phyloP scores from a whole-genome alignment of 2,888 invertebrate species.

The Tetheella fluctuosa region DNA sequence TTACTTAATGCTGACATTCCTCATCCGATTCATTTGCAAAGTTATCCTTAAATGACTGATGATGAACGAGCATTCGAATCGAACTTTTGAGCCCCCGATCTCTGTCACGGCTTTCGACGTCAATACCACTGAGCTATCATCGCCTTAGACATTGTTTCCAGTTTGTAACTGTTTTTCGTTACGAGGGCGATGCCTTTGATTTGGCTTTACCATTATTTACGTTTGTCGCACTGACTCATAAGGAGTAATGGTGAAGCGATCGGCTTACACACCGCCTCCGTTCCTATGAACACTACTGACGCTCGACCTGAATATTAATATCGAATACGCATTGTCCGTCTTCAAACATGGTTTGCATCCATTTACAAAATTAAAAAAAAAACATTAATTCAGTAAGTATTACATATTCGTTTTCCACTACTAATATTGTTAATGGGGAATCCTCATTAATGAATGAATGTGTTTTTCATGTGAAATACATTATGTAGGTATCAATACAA shows the following conservation, averaged over 20 bases:
- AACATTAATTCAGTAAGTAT: not conserved
- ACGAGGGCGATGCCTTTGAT: constrained; percentile 37
- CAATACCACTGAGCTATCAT: too few species aligned
- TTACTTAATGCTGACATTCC: too few species aligned
- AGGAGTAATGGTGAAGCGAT: constrained; percentile 53
- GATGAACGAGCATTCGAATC: too few species aligned
- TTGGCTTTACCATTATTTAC: constrained; percentile 26
- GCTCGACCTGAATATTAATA: constrained; percentile 66
- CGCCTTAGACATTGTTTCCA: not conserved
- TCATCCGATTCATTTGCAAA: too few species aligned
- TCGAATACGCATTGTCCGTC: constrained; percentile 29
- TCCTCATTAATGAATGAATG: not conserved
- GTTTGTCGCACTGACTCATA: constrained; percentile 44
- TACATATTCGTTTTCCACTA: not conserved
- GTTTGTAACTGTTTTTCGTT: constrained; percentile 15
- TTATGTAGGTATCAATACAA: not conserved
- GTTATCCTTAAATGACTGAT: too few species aligned
- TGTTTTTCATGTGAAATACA: constrained; percentile 1
- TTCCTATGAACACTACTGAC: constrained; percentile 51
- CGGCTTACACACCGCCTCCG: constrained; percentile 44
- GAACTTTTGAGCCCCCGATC: too few species aligned
- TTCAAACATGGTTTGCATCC: constrained; percentile 25
- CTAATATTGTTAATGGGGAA: not conserved
- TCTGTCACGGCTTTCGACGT: too few species aligned
- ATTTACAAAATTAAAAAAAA: constrained; percentile 6